Conservation (phyloP, 2,888 invertebrate genomes). For the Lamproptera curius region DNA sequence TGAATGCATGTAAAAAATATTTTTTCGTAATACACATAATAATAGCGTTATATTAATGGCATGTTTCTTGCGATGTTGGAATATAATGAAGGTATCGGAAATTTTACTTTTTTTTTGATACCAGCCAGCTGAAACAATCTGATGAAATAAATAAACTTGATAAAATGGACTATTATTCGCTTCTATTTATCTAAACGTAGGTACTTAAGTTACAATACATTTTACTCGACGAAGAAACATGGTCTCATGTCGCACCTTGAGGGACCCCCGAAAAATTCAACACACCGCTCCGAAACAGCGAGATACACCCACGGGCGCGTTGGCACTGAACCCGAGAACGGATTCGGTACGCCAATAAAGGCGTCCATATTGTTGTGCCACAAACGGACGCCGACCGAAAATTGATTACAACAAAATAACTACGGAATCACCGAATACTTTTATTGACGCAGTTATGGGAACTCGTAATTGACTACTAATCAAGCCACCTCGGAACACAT, state of each 20-base stretch:
- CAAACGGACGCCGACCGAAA: slow-evolving; percentile 72
- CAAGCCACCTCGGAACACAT: slow-evolving; percentile 39
- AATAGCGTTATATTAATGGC: too few relatives aligned
- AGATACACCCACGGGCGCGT: slow-evolving; percentile 7
- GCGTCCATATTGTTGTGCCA: slow-evolving; percentile 55
- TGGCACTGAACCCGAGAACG: slow-evolving; percentile 24
- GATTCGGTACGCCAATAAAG: slow-evolving; percentile 76
- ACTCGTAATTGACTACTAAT: slow-evolving; percentile 73
- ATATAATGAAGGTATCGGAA: too few relatives aligned
- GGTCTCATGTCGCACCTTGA: neutral
- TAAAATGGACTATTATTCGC: too few relatives aligned
- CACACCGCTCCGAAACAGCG: slow-evolving; percentile 9
- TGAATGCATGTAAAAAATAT: too few relatives aligned
- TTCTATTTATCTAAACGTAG: too few relatives aligned
- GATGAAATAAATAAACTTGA: too few relatives aligned
- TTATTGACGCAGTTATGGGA: slow-evolving; percentile 72
- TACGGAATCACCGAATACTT: slow-evolving; percentile 70
- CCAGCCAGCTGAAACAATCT: too few relatives aligned
- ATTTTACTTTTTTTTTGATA: too few relatives aligned
- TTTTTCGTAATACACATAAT: too few relatives aligned
- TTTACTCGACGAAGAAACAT: too few relatives aligned
- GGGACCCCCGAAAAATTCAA: slow-evolving; percentile 16
- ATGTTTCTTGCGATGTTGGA: too few relatives aligned
- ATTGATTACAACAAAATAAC: slow-evolving; percentile 77
- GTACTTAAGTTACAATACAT: too few relatives aligned